Evolutionary conservation across 2,888 invertebrate genomes (phyloP).

Genomic region (Zhuqinia jingwanae): DNA sequence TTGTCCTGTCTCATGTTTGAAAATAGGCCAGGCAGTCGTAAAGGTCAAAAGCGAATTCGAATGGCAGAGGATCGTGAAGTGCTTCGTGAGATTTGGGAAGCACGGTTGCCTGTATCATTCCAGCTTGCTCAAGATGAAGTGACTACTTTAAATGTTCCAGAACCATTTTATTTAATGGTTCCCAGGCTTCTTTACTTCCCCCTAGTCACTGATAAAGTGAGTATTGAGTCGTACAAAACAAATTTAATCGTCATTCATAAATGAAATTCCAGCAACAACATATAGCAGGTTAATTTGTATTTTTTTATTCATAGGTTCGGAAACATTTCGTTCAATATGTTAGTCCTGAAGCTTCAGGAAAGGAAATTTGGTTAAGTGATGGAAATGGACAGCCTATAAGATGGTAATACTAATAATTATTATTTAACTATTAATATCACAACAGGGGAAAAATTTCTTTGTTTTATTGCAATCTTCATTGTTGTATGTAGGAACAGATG

Average conservation of each 20-base stretch:
- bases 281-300: too few species aligned
- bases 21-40: slow-evolving; percentile 53
- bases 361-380: slow-evolving; percentile 95
- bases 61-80: slow-evolving; percentile 99
- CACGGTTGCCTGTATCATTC: slow-evolving; percentile 96
- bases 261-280: too few species aligned
- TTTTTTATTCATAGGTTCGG: slow-evolving; percentile 85
- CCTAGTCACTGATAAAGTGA: slow-evolving; percentile 95
- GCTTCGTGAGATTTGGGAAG: slow-evolving; percentile 97
- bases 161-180: slow-evolving; percentile 96
- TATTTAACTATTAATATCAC: neutral
- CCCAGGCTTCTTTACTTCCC: slow-evolving; percentile 97
- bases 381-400: slow-evolving; percentile 95
- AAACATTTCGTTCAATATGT: slow-evolving; percentile 93
- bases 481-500: slow-evolving; percentile 87
- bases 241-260: too few species aligned
- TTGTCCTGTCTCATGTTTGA: slow-evolving; percentile 45
- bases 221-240: too few species aligned
- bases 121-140: slow-evolving; percentile 93
- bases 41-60: slow-evolving; percentile 67
- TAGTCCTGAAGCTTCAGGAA: slow-evolving; percentile 89
- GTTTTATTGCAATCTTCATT: too few species aligned
- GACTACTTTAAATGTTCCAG: slow-evolving; percentile 92
- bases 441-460: too few species aligned
- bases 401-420: slow-evolving; percentile 86